Base-by-base conservation (phyloP, 2,888 invertebrate species). In the Cryptophagus acutangulus region DNA sequence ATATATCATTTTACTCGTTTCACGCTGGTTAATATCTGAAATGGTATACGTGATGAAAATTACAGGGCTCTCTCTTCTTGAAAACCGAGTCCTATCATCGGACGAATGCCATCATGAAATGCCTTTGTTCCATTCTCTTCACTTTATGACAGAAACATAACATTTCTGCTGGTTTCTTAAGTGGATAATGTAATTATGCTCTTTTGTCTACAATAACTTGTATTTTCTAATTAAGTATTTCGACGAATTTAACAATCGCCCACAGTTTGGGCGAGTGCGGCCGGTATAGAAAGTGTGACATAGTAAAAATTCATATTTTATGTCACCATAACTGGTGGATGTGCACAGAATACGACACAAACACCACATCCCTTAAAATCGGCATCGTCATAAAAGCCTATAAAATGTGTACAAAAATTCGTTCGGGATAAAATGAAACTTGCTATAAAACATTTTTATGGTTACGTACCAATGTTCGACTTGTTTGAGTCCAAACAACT, bases 1-100 rank as follows among this genome's bases (percentile, higher is more conserved):
- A 45, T 45, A 45, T 45, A 41, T 45, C 41, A 44, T 33, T 39
- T 44, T 31, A 40, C 37, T 34, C 43, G 39, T 43, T 44, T 40
- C 40, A 29, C 44, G 36, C 40, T 30, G 36, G 17, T 40, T 43
- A 43, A 43, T 44, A 41, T n/a, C n/a, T n/a, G n/a, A n/a, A n/a
- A n/a, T n/a, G n/a, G n/a, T n/a, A n/a, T n/a, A n/a, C n/a, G n/a
- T n/a, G n/a, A n/a, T n/a, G n/a, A n/a, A n/a, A n/a, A n/a, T n/a
- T n/a, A n/a, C n/a, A n/a, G n/a, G n/a, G n/a, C n/a, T n/a, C n/a
- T n/a, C n/a, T n/a, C n/a, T n/a, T n/a, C n/a, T n/a, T n/a, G n/a
- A n/a, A n/a, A n/a, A n/a, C n/a, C n/a, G n/a, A n/a, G n/a, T n/a
- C n/a, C n/a, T n/a, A n/a, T n/a, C n/a, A n/a, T n/a, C n/a, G n/a